Evolutionary conservation across 2,113 vertebrate genomes (phyloP).

Genomic region (Caracal caracal): DNA sequence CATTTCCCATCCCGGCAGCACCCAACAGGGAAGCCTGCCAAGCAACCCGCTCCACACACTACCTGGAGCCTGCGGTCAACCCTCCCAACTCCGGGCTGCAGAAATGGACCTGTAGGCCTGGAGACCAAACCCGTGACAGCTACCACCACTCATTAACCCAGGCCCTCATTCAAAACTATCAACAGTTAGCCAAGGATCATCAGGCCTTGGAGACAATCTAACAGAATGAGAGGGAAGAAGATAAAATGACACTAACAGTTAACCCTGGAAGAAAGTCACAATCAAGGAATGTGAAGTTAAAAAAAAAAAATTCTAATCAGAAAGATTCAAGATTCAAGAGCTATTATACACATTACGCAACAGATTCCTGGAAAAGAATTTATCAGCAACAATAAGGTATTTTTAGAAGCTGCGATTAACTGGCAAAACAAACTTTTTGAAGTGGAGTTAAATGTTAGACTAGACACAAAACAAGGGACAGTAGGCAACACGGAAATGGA

Average conservation of each 20-base stretch:
- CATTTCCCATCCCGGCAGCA: neutral
- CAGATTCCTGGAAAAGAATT: neutral
- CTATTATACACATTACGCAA: neutral
- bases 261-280: neutral
- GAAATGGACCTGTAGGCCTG: neutral
- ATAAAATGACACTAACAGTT: neutral
- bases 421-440: slow-evolving; percentile 10
- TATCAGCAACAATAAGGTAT: neutral
- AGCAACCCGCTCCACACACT: neutral
- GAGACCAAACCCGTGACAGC: neutral
- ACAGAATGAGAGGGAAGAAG: neutral
- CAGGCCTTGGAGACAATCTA: neutral
- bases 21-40: neutral
- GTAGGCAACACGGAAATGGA: neutral
- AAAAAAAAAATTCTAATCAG: neutral
- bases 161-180: neutral
- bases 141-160: neutral
- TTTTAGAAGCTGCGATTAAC: slow-evolving; percentile 13
- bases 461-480: neutral
- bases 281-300: neutral
- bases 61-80: neutral
- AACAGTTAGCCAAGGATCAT: neutral
- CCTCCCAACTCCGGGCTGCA: neutral
- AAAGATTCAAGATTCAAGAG: slow-evolving; percentile 19
- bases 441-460: neutral